Evolutionary conservation across 2,888 invertebrate species (phyloP).

Genomic region (Theretra japonica): DNA sequence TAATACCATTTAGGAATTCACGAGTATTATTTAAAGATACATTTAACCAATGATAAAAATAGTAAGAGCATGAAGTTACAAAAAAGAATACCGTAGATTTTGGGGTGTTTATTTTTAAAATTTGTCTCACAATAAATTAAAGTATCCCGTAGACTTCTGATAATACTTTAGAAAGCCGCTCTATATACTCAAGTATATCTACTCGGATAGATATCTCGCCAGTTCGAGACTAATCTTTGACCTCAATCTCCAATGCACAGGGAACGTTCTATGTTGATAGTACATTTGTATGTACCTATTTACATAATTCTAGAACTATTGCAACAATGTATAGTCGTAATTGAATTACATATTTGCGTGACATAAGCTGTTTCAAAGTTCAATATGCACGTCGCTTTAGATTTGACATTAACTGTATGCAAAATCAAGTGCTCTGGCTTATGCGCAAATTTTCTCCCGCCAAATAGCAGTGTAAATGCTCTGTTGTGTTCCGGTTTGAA

Average conservation of each 20-base stretch:
- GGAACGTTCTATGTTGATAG: background rate
- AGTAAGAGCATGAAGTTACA: too few species aligned
- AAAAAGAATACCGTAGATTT: too few species aligned
- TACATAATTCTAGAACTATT: background rate
- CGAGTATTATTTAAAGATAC: too few species aligned
- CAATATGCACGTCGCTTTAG: slow-evolving; percentile 13
- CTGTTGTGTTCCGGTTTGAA: too few species aligned
- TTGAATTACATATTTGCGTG: slow-evolving; percentile 9
- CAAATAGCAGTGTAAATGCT: too few species aligned
- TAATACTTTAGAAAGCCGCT: background rate
- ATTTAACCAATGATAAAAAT: too few species aligned
- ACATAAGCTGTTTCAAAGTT: slow-evolving; percentile 5
- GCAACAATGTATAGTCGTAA: slow-evolving; percentile 7
- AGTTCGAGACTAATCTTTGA: background rate
- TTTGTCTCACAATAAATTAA: slow-evolving; percentile 1
- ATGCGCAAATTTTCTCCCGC: too few species aligned
- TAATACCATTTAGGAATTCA: too few species aligned
- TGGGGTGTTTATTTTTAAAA: too few species aligned
- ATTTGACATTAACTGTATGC: background rate
- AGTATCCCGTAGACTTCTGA: background rate
- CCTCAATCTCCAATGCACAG: background rate
- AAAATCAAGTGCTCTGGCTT: background rate
- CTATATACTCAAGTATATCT: background rate
- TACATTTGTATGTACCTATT: background rate
- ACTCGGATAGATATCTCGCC: background rate